Evolutionary conservation across 2,113 vertebrate genomes (phyloP).

Genomic region (Callocephalon fimbriatum): DNA sequence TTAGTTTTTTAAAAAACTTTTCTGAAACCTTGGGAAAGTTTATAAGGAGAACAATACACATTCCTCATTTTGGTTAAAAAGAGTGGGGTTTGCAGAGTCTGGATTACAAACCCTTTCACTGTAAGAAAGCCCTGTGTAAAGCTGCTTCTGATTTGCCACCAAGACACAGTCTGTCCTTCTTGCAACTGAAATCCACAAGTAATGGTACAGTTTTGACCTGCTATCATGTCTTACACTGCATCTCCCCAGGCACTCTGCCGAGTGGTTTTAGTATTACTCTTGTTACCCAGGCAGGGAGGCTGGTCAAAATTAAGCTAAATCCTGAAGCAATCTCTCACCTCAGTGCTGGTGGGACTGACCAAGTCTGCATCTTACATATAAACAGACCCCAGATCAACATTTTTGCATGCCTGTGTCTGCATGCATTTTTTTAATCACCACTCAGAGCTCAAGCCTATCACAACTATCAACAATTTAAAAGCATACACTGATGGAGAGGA

Average conservation of each 20-base stretch:
- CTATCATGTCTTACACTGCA: neutral
- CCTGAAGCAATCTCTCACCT: neutral
- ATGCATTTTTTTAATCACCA: neutral
- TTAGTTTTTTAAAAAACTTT: neutral
- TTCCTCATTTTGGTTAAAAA: neutral
- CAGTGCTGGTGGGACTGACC: neutral
- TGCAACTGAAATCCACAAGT: neutral
- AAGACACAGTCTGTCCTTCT: neutral
- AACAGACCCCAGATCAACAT: neutral
- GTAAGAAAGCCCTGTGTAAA: neutral
- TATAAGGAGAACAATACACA: neutral
- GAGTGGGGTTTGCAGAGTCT: neutral
- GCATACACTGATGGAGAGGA: neutral
- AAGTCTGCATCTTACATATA: neutral
- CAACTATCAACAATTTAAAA: neutral
- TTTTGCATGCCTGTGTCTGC: neutral
- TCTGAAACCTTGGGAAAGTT: constrained; percentile 42
- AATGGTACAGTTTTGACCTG: neutral
- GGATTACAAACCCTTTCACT: neutral
- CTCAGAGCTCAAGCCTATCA: neutral
- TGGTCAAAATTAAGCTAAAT: neutral
- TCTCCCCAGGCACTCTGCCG: neutral
- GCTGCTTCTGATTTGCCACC: neutral
- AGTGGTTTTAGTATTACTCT: neutral
- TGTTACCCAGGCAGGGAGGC: neutral